Base-by-base conservation (phyloP, 2,113 vertebrate genomes). In the Neomonachus schauinslandi region DNA sequence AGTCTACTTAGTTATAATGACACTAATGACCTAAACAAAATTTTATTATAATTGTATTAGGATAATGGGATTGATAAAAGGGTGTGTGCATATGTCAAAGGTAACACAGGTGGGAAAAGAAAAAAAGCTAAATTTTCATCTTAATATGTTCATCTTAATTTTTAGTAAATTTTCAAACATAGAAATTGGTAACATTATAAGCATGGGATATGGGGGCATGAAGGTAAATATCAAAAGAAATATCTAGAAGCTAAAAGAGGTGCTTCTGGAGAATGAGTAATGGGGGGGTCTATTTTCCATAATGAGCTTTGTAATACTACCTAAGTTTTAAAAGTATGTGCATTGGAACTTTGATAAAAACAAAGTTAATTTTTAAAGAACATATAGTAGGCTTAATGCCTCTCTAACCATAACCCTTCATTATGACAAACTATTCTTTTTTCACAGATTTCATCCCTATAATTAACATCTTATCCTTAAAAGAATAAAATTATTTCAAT, bases 151-250 rank as follows among this genome's bases (percentile, higher is more conserved):
- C 51, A 67, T 67, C 63, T 67, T 67, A 67, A 39, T 42, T 42
- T 9, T 57, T 26, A 65, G 67, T 7, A 91, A 72, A 36, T 63
- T 46, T 67, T 81, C 59, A 77, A 63, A 89, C 3, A 24, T 24
- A 42, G 91, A 95, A 95, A 72, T 74, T 28, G 80, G 84, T 22
- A 83, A 74, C 24, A 79, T 12, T 31, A 31, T 49, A 65, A 71
- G 28, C 9, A 49, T 39, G 80, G 14, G 42, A 87, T 26, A 55
- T 51, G 63, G 18, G 46, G 13, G 9, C 55, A 84, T 13, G 24
- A 95, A 95, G 63, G 46, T 57, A 93, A 94, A 76, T 15, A 63
- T 33, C 31, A 80, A 81, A 84, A 91, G 49, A 92, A 82, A 31
- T 2, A 94, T 16, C 69, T 46, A 77, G 81, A 85, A 92, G 51